Evolutionary conservation across 2,797 vertebrate species (phyloP).

Genomic region (Anolis apletophallus): DNA sequence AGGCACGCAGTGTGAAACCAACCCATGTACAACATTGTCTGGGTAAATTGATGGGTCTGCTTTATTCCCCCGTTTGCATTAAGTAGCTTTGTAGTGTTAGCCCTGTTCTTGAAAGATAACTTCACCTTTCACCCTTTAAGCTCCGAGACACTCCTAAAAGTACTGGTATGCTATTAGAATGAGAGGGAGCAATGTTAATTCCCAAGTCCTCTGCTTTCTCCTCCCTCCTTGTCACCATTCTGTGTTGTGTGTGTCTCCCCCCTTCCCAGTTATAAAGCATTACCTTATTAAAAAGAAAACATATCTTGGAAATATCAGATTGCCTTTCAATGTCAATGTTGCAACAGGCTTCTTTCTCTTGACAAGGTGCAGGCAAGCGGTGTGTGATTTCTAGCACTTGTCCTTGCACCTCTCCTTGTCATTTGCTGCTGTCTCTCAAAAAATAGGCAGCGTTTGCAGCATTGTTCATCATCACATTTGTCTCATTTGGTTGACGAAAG

Average conservation of each 20-base stretch:
- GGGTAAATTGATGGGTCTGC: slow-evolving; percentile 46
- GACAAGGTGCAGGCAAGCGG: rapidly evolving
- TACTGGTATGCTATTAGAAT: slow-evolving; percentile 59
- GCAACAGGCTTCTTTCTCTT: neutral
- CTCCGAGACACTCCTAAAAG: slow-evolving; percentile 70
- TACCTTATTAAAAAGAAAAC: slow-evolving; percentile 41
- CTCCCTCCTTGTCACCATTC: slow-evolving; percentile 55
- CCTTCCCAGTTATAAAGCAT: neutral
- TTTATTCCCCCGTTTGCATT: slow-evolving; percentile 62
- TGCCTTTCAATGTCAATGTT: slow-evolving; percentile 38
- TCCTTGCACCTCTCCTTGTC: neutral
- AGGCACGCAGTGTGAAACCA: slow-evolving; percentile 55
- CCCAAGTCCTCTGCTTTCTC: slow-evolving; percentile 65
- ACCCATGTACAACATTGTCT: slow-evolving; percentile 53
- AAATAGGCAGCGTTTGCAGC: neutral
- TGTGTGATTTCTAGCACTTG: slow-evolving; percentile 4
- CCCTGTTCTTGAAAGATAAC: slow-evolving; percentile 72
- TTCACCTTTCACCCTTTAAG: slow-evolving; percentile 72
- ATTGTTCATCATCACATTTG: neutral
- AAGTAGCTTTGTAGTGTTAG: slow-evolving; percentile 66
- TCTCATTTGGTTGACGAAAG: neutral
- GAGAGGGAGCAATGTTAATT: slow-evolving; percentile 56
- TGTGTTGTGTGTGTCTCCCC: slow-evolving; percentile 29
- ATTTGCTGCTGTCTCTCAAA: neutral
- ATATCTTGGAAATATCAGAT: slow-evolving; percentile 38